Evolutionary conservation across 2,888 invertebrate genomes (phyloP).

Genomic region (Torymus texanus): DNA sequence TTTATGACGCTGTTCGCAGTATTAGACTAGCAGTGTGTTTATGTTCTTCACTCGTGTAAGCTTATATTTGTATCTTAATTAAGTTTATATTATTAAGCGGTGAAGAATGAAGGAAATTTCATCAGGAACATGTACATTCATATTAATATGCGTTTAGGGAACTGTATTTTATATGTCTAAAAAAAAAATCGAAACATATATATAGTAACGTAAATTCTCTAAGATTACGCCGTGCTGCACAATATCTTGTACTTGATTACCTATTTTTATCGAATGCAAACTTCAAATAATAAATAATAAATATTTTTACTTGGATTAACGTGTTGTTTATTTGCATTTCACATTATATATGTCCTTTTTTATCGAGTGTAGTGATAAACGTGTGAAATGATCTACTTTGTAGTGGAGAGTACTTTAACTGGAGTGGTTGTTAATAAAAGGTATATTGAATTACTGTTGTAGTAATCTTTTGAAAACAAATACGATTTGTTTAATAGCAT

Average conservation of each 20-base stretch:
- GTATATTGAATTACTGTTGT: too few species aligned
- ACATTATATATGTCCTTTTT: too few species aligned
- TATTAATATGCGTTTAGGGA: not conserved
- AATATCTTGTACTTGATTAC: constrained; percentile 27
- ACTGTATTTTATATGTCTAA: not conserved
- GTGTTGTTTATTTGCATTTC: too few species aligned
- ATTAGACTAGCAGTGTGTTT: constrained; percentile 48
- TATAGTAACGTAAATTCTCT: constrained; percentile 19
- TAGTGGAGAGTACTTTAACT: too few species aligned
- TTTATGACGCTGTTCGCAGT: constrained; percentile 51
- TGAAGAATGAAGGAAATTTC: constrained; percentile 23
- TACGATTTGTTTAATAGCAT: too few species aligned
- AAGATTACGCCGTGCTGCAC: constrained; percentile 30
- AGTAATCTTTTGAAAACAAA: too few species aligned
- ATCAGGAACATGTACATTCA: constrained; percentile 33
- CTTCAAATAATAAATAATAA: constrained; percentile 48
- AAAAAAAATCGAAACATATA: constrained; percentile 34
- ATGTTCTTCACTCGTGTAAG: constrained; percentile 43
- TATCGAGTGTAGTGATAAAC: too few species aligned
- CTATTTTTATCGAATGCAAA: constrained; percentile 49
- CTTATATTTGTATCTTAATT: constrained; percentile 40
- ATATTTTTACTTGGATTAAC: constrained; percentile 49
- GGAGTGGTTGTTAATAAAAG: too few species aligned
- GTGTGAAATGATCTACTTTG: too few species aligned
- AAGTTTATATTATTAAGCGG: constrained; percentile 28